Evolutionary conservation across 2,888 invertebrate species (phyloP).

Genomic region (Trissolcus japonicus): DNA sequence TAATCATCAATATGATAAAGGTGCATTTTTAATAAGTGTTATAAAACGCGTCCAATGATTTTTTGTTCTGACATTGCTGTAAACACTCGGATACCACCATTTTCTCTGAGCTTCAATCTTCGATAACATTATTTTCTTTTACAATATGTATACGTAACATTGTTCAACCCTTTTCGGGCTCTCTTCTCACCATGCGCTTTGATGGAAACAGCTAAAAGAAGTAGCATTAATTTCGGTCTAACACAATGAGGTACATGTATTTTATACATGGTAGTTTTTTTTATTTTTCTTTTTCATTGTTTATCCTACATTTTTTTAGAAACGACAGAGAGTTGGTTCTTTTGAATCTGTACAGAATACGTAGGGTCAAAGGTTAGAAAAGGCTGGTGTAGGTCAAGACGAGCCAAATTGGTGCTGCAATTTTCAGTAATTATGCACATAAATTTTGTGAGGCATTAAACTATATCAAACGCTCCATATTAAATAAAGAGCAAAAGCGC

Average conservation of each 20-base stretch:
- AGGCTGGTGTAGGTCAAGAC: neutral
- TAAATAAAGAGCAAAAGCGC: neutral
- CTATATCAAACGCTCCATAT: neutral
- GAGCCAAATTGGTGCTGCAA: conserved; percentile 6
- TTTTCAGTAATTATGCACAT: conserved; percentile 5
- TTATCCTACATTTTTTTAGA: conserved; percentile 18
- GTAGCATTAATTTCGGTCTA: conserved; percentile 42
- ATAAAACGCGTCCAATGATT: conserved; percentile 16
- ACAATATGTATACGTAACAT: conserved; percentile 44
- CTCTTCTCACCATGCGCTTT: conserved; percentile 22
- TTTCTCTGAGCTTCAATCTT: conserved; percentile 20
- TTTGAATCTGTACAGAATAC: conserved; percentile 44
- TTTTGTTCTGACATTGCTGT: conserved; percentile 4
- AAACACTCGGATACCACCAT: conserved; percentile 15
- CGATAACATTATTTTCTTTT: conserved; percentile 26
- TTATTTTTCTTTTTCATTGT: neutral
- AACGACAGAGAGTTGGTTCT: conserved; percentile 42
- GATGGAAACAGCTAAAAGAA: conserved; percentile 43
- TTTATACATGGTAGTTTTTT: conserved; percentile 43
- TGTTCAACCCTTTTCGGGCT: conserved; percentile 15
- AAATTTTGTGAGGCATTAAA: neutral
- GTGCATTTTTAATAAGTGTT: conserved; percentile 55
- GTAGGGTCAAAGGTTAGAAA: conserved; percentile 19
- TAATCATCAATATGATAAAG: conserved; percentile 21
- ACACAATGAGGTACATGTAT: conserved; percentile 53